Conservation (phyloP, 2,113 vertebrate species). For the Corythaixoides concolor region DNA sequence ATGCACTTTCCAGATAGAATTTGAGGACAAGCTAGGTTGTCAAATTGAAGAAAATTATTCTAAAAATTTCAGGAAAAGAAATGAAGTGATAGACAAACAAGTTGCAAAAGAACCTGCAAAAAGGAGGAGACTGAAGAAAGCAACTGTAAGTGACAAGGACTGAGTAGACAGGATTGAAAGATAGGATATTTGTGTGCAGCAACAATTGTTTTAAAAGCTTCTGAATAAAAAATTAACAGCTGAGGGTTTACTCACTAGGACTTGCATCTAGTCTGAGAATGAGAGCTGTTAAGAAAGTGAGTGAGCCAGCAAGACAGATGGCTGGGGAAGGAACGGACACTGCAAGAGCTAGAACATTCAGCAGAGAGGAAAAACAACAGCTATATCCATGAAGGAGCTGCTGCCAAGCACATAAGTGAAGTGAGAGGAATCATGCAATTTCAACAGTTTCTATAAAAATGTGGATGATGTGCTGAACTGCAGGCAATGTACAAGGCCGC, state of each 20-base stretch:
- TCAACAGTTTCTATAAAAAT: background rate
- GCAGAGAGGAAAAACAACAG: conserved; percentile 57
- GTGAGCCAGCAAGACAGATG: conserved; percentile 58
- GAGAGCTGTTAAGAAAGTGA: conserved; percentile 16
- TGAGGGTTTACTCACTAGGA: background rate
- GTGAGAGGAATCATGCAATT: background rate
- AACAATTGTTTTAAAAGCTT: conserved; percentile 13
- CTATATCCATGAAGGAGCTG: conserved; percentile 1
- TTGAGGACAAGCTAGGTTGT: background rate
- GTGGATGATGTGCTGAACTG: background rate
- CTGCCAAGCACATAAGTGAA: conserved; percentile 40
- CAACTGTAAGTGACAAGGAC: background rate
- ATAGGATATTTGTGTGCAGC: background rate
- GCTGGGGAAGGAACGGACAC: conserved; percentile 53
- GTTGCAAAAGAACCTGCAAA: background rate
- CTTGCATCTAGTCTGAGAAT: conserved; percentile 4
- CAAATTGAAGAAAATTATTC: background rate
- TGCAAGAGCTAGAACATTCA: conserved; percentile 64
- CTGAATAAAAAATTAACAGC: conserved; percentile 43
- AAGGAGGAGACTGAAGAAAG: background rate
- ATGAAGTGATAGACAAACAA: background rate
- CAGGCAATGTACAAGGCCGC: background rate
- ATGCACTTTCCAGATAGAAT: background rate
- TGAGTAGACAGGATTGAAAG: background rate
- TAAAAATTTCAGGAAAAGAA: background rate